These are phyloP conservation scores for Silurus meridionalis DNA, from an alignment of 2,113 vertebrate genomes.

Conservation along the genomic window DNA sequence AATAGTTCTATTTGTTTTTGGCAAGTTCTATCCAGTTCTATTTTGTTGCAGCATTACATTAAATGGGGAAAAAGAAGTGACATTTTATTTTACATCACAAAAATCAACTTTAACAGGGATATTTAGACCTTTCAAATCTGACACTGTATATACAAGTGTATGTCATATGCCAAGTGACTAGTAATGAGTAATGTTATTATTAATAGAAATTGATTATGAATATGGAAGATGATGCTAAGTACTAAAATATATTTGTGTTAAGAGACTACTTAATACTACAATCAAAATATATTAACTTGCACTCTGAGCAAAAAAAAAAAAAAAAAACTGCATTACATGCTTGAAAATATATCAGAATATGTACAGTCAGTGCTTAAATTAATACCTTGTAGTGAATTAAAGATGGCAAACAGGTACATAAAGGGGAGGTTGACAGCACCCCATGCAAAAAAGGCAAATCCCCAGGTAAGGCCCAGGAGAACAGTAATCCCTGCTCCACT, in stretches of 20 bases:
- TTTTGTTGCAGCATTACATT: neutral
- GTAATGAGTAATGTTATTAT: neutral
- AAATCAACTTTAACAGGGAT: too few relatives aligned
- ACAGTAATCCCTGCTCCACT: slow-evolving; percentile 87
- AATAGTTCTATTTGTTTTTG: neutral
- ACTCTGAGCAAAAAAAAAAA: neutral
- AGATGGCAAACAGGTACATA: slow-evolving; percentile 94
- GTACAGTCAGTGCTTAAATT: neutral
- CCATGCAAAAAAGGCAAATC: slow-evolving; percentile 94
- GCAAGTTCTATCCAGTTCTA: too few relatives aligned
- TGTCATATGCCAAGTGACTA: neutral
- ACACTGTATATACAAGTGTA: neutral
- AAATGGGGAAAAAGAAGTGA: neutral
- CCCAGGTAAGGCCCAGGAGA: slow-evolving; percentile 94
- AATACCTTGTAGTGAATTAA: slow-evolving; percentile 93
- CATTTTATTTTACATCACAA: neutral
- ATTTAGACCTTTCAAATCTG: neutral
- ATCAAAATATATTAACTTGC: neutral
- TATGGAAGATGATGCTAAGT: neutral
- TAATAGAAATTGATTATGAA: neutral
- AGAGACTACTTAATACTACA: neutral
- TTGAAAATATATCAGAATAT: neutral
- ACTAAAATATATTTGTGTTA: neutral
- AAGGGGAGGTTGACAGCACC: slow-evolving; percentile 83
- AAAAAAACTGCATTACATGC: neutral